These are phyloP conservation scores for Brachionus paranguensis DNA, from an alignment of 1,140 invertebrate genomes.

Conservation along the genomic window DNA sequence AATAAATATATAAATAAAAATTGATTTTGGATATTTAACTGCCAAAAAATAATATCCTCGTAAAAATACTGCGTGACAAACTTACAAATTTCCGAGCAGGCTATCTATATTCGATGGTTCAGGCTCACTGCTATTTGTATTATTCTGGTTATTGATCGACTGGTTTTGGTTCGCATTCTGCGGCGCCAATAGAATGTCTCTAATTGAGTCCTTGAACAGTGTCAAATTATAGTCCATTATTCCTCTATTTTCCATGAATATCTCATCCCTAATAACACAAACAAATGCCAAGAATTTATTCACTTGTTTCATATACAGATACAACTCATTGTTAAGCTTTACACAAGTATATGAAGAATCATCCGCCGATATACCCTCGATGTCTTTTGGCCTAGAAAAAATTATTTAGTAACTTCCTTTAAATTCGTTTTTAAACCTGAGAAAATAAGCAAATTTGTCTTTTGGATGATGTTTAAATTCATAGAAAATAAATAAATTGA, in stretches of 20 bases:
- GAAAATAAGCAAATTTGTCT: too few species aligned
- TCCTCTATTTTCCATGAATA: conserved; percentile 35
- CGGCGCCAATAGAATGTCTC: conserved; percentile 2
- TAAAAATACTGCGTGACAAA: too few species aligned
- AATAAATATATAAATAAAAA: neutral
- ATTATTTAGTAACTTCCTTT: neutral
- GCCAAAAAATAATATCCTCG: neutral
- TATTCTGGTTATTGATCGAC: neutral
- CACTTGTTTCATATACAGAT: conserved; percentile 39
- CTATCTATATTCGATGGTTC: neutral
- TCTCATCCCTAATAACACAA: conserved; percentile 26
- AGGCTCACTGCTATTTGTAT: neutral
- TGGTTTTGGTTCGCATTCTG: neutral
- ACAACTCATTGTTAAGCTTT: conserved; percentile 19
- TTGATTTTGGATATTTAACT: neutral
- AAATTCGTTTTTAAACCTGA: too few species aligned
- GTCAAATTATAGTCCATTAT: conserved; percentile 40
- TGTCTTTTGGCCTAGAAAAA: neutral
- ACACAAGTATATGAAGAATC: conserved; percentile 25
- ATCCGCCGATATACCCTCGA: conserved; percentile 10
- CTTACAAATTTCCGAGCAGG: neutral
- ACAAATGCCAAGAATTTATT: conserved; percentile 25
- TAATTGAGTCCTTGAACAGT: conserved; percentile 24
- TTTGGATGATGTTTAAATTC: too few species aligned
- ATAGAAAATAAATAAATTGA: too few species aligned